A percentile compares a stretch with the other conserved stretches of the same genome.
Conservation (phyloP, 2,113 vertebrate genomes). For the Gallinago undulata region DNA sequence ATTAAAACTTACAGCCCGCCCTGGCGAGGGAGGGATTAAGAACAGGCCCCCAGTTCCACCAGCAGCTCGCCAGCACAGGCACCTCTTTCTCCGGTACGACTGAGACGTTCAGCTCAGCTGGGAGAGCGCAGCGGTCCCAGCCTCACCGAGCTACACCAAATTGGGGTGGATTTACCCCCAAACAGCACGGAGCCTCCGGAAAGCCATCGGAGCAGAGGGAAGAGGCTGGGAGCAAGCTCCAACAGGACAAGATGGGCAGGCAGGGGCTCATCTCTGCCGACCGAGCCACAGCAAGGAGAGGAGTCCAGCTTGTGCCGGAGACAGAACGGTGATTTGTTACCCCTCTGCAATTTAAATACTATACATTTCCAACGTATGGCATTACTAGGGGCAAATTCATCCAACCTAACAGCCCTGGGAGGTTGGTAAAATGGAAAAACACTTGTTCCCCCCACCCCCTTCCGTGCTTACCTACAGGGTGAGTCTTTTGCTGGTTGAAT, state of each 20-base stretch:
- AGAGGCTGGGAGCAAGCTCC: neutral
- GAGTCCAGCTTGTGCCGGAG: neutral
- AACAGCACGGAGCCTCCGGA: neutral
- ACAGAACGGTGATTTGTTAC: fast-evolving
- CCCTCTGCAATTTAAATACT: neutral
- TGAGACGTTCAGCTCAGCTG: fast-evolving
- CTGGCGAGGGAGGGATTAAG: neutral
- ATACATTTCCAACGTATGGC: neutral
- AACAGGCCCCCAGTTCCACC: neutral
- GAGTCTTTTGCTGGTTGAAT: neutral
- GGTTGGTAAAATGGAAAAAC: neutral
- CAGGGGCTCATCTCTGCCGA: neutral
- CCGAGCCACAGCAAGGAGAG: neutral
- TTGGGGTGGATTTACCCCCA: neutral
- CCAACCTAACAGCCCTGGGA: neutral
- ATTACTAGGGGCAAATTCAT: neutral
- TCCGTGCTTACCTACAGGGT: too few species aligned
- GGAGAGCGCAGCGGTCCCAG: neutral
- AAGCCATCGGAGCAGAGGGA: neutral
- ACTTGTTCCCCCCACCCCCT: too few species aligned
- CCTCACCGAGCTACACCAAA: neutral
- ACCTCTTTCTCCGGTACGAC: neutral
- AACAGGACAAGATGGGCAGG: fast-evolving
- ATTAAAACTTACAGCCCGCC: neutral
- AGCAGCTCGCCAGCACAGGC: conserved; percentile 18